Conservation (phyloP, 2,113 vertebrate genomes). For the Macquaria ambigua region DNA sequence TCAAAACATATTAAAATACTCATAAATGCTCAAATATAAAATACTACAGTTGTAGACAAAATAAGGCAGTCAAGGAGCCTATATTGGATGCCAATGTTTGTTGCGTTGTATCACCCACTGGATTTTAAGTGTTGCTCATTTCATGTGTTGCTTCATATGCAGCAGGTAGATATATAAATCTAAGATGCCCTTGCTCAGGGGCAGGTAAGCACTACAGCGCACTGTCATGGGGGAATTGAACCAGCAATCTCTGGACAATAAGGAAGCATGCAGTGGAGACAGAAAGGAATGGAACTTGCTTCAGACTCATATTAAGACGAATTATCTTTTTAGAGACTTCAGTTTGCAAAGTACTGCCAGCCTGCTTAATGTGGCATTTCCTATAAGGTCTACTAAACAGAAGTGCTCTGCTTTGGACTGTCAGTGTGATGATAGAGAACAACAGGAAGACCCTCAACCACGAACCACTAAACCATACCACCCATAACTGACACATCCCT, state of each 20-base stretch:
- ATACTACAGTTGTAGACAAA: too few relatives aligned
- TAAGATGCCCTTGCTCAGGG: too few relatives aligned
- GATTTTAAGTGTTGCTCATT: too few relatives aligned
- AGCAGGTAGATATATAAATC: too few relatives aligned
- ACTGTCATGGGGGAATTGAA: not conserved
- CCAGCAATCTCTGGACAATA: not conserved
- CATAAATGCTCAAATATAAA: not conserved
- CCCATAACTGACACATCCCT: not conserved
- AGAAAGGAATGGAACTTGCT: not conserved
- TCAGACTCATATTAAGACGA: not conserved
- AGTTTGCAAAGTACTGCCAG: not conserved
- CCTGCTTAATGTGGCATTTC: not conserved
- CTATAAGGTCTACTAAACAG: not conserved
- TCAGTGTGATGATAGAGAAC: not conserved
- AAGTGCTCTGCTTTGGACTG: not conserved
- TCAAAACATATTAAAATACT: not conserved
- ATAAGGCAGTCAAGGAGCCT: too few relatives aligned
- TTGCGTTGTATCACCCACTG: too few relatives aligned
- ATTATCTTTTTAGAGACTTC: not conserved
- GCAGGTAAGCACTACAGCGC: not conserved
- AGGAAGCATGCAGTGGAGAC: not conserved
- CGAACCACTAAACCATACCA: not conserved
- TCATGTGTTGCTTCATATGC: too few relatives aligned
- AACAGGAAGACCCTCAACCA: constrained; percentile 18
- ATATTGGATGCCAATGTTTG: too few relatives aligned